Percentiles rank a stretch among this genome's conserved stretches.
Evolutionary conservation across 2,888 invertebrate species (phyloP).

Genomic region (Campoplex nolae): DNA sequence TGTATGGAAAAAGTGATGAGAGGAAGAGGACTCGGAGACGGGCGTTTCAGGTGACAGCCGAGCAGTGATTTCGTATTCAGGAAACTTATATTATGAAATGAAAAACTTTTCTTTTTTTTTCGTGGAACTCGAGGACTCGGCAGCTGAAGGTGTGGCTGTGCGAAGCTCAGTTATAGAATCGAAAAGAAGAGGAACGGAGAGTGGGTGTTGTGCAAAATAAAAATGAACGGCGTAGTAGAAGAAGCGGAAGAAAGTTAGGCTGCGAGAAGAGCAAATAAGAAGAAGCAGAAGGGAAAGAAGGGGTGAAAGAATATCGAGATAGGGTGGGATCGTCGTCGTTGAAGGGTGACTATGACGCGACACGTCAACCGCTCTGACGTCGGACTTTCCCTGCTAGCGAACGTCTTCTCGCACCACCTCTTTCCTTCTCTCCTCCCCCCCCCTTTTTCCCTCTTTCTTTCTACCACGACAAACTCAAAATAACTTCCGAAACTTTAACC

Average conservation of each 20-base stretch:
- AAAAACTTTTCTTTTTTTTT: conserved; percentile 74
- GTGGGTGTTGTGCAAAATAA: conserved; percentile 51
- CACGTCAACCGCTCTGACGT: conserved; percentile 77
- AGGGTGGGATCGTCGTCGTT: conserved; percentile 68
- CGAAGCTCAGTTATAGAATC: conserved; percentile 66
- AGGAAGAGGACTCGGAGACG: too few species aligned
- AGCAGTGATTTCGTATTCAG: conserved; percentile 80
- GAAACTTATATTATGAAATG: conserved; percentile 81
- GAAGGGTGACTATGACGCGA: conserved; percentile 78
- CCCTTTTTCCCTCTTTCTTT: conserved; percentile 36
- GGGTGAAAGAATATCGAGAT: conserved; percentile 65
- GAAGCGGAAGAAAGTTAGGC: conserved; percentile 54
- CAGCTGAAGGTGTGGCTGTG: conserved; percentile 41
- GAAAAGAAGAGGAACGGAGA: conserved; percentile 34
- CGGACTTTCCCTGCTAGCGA: conserved; percentile 56
- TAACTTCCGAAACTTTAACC: conserved; percentile 82
- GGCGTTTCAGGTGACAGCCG: conserved; percentile 71
- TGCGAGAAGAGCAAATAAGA: conserved; percentile 46
- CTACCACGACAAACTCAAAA: conserved; percentile 77
- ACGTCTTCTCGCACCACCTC: conserved; percentile 39
- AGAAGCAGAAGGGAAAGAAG: conserved; percentile 51
- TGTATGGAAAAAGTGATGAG: not conserved
- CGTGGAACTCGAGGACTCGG: conserved; percentile 66
- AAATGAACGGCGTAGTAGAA: conserved; percentile 52
- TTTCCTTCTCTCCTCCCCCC: not conserved